Base-by-base conservation (phyloP, 2,888 invertebrate species). In the Chironomus tentans region DNA sequence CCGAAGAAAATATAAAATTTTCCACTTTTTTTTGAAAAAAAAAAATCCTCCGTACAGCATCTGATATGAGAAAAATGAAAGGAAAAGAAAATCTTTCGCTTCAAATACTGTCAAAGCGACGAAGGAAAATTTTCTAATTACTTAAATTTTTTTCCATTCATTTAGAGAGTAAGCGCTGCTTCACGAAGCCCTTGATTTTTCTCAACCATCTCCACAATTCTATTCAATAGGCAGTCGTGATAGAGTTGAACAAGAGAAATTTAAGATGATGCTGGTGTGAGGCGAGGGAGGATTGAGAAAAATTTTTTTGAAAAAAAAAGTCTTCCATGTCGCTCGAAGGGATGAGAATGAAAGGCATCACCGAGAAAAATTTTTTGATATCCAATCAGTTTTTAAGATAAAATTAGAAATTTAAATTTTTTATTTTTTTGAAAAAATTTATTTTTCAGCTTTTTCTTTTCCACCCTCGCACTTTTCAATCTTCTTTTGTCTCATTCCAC, bases 91-190 rank as follows among this genome's bases (percentile, higher is more conserved):
- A 21, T 61, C n/a, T 72, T 50, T 62, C 72, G 72, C 61, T 62
- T 72, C 72, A 61, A 15, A 72, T 61, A 18, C 72, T 72, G 72
- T 72, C 72, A 72, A 72, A 72, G 72, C 24, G 50, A 70, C 56
- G 70, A 62, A 65, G 24, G 72, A 50, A 72, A 72, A 72, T 50
- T 72, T 72, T 72, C 72, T 72, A 72, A 72, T 72, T 72, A 72
- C 72, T 72, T 72, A 72, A 72, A 71, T 21, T 13, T 24, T 71
- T 71, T 71, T 38, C 24, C 56, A 56, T 70, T 70, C 70, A 56
- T 70, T 70, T 70, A 56, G 10, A 38, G 38, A 1, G 15, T 70
- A 24, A 70, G 56, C 50, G 50, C 70, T 56, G 56, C 56, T 56
- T n/a, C 21, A 13, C n/a, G 70, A 70, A 70, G 24, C 70, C 70